phyloP scores from a whole-genome alignment of 2,888 invertebrate genomes.

The Andrena praecox region DNA sequence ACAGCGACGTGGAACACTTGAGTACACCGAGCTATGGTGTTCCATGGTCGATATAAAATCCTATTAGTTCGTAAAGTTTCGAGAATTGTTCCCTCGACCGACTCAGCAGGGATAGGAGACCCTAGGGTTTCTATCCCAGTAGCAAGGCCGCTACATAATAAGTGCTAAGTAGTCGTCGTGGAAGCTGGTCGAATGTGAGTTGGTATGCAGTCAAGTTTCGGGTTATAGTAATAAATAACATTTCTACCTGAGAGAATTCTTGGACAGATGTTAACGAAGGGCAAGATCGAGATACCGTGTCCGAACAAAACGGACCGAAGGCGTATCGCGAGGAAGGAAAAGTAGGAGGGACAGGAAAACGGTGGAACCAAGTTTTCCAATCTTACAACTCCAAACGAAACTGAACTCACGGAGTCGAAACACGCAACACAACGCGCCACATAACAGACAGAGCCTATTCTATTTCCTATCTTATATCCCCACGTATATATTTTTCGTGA shows the following conservation, averaged over 20 bases:
- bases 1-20: slow-evolving; percentile 4
- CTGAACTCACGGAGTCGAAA: slow-evolving; percentile 65
- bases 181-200: slow-evolving; percentile 1
- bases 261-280: slow-evolving; percentile 50
- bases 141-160: background rate
- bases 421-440: slow-evolving; percentile 66
- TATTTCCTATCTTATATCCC: slow-evolving; percentile 66
- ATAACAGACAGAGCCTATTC: slow-evolving; percentile 69
- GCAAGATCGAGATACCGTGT: slow-evolving; percentile 37
- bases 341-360: slow-evolving; percentile 24
- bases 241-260: slow-evolving; percentile 1
- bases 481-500: slow-evolving; percentile 49
- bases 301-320: slow-evolving; percentile 18
- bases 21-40: background rate
- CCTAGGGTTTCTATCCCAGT: slow-evolving; percentile 11
- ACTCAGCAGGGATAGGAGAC: slow-evolving; percentile 25
- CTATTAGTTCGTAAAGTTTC: slow-evolving; percentile 51
- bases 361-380: slow-evolving; percentile 75
- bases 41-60: slow-evolving; percentile 54
- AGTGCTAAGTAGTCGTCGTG: background rate
- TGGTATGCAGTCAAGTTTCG: slow-evolving; percentile 10
- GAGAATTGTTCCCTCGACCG: slow-evolving; percentile 27
- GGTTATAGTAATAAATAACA: background rate
- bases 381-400: slow-evolving; percentile 69
- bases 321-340: slow-evolving; percentile 1